phyloP scores from a whole-genome alignment of 2,888 invertebrate species.

The Keiferia lycopersicella region DNA sequence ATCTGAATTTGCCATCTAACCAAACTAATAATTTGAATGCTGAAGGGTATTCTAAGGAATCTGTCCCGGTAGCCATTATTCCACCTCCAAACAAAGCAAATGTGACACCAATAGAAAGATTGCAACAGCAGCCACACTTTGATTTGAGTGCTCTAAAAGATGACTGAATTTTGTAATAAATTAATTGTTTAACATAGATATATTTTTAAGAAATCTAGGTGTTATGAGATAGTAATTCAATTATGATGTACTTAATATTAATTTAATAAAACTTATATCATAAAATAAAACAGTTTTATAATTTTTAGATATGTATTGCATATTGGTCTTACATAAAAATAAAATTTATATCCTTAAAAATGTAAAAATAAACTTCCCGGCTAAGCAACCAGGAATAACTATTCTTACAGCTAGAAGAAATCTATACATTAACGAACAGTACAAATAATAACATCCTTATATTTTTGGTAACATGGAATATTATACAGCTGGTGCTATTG shows the following conservation, averaged over 20 bases:
- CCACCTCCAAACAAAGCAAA: constrained; percentile 39
- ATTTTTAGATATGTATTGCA: constrained; percentile 75
- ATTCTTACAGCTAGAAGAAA: constrained; percentile 69
- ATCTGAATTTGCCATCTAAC: constrained; percentile 57
- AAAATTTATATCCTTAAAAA: constrained; percentile 67
- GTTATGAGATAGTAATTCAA: background rate
- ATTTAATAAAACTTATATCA: background rate
- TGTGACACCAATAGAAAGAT: constrained; percentile 39
- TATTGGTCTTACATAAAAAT: constrained; percentile 79
- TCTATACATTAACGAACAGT: constrained; percentile 72
- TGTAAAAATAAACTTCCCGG: constrained; percentile 79
- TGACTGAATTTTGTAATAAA: constrained; percentile 37
- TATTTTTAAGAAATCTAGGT: too few relatives aligned
- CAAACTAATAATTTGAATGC: constrained; percentile 46
- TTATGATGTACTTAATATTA: background rate
- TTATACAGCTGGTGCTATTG: constrained; percentile 55
- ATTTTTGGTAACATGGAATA: constrained; percentile 76
- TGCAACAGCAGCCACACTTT: constrained; percentile 54
- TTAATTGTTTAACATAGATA: too few relatives aligned
- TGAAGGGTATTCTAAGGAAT: constrained; percentile 42
- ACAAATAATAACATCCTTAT: constrained; percentile 64
- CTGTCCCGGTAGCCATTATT: constrained; percentile 38
- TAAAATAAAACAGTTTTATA: constrained; percentile 35
- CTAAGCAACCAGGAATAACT: constrained; percentile 67
- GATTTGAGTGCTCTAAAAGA: constrained; percentile 63